A percentile compares a stretch with the other conserved stretches of the same genome.
Conservation (phyloP, 2,888 invertebrate species). For the Diogma glabrata region DNA sequence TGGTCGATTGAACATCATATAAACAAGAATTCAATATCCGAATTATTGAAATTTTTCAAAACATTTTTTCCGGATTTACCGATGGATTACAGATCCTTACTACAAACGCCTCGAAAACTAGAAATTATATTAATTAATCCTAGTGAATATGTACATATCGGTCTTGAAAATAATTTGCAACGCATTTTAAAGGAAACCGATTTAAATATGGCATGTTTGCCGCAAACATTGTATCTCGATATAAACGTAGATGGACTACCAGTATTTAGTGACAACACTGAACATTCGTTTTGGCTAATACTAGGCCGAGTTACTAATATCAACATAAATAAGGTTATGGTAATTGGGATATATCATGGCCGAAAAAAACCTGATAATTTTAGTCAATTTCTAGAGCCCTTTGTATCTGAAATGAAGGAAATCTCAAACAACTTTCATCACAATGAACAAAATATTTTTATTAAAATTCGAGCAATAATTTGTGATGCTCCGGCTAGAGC, state of each 20-base stretch:
- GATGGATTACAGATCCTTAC: not conserved
- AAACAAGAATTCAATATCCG: not conserved
- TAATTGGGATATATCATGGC: not conserved
- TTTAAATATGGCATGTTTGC: not conserved
- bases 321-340: not conserved
- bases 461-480: not conserved
- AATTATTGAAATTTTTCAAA: not conserved
- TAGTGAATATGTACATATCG: not conserved
- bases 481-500: not conserved
- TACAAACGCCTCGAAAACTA: not conserved
- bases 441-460: not conserved
- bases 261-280: not conserved
- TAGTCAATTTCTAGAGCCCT: not conserved
- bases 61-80: not conserved
- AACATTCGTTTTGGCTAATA: no score
- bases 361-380: not conserved
- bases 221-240: not conserved
- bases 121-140: not conserved
- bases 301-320: not conserved
- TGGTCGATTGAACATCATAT: not conserved
- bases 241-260: conserved; percentile 1
- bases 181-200: not conserved
- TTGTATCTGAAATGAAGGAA: conserved; percentile 1
- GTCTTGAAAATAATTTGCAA: not conserved
- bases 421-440: not conserved